Percentiles rank a stretch among this genome's conserved stretches.
Conservation (phyloP, 2,113 vertebrate species). For the Caranx ignobilis region DNA sequence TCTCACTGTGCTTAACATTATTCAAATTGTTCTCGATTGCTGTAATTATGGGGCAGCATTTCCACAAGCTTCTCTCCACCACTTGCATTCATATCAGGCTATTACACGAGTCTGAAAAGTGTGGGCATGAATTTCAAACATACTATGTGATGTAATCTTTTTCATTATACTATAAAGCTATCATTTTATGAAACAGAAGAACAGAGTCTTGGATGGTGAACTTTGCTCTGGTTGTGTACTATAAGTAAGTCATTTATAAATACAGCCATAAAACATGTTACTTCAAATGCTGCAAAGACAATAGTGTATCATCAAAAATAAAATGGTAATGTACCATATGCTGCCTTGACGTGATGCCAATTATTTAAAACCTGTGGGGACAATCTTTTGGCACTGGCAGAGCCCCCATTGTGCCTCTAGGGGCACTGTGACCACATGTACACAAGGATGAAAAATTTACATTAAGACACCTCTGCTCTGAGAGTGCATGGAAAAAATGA, state of each 20-base stretch:
- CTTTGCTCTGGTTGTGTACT: not conserved
- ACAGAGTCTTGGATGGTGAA: not conserved
- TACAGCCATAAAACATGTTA: not conserved
- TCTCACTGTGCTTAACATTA: slow-evolving; percentile 35
- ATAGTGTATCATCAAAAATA: not conserved
- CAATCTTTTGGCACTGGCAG: slow-evolving; percentile 30
- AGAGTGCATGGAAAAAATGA: slow-evolving; percentile 38
- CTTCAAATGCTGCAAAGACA: not conserved
- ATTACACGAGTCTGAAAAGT: slow-evolving; percentile 12
- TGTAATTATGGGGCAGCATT: slow-evolving; percentile 64
- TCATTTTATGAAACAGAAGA: not conserved
- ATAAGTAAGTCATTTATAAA: not conserved
- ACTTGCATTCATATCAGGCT: slow-evolving; percentile 29
- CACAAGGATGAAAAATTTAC: not conserved
- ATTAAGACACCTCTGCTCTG: slow-evolving; percentile 15
- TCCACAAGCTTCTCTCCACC: slow-evolving; percentile 30
- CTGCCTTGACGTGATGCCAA: not conserved
- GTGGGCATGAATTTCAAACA: not conserved
- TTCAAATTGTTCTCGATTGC: slow-evolving; percentile 62
- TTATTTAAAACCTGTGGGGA: not conserved
- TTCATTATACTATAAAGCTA: not conserved
- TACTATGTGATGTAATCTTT: not conserved
- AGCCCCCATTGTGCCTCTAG: slow-evolving; percentile 27
- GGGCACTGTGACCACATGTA: slow-evolving; percentile 63
- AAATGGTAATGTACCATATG: not conserved